Conservation (phyloP, 2,888 invertebrate species). For the Protonemura montana region DNA sequence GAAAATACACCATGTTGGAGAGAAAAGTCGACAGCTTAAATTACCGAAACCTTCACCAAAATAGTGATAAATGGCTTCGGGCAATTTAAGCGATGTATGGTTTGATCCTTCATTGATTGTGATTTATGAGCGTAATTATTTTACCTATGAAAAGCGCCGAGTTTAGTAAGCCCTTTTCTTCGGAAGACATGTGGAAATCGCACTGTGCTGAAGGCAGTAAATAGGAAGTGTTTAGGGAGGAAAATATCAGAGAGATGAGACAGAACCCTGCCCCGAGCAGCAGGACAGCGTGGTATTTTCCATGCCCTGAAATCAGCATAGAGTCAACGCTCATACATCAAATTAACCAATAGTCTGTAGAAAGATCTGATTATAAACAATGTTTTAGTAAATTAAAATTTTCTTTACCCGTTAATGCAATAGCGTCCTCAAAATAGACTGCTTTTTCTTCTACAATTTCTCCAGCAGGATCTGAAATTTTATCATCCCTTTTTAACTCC, state of each 20-base stretch:
- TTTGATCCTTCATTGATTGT: too few relatives aligned
- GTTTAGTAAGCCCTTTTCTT: conserved; percentile 62
- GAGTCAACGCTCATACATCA: neutral
- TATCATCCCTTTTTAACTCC: neutral
- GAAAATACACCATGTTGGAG: too few relatives aligned
- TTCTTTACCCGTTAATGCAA: conserved; percentile 44
- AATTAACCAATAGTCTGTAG: too few relatives aligned
- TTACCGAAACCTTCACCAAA: too few relatives aligned
- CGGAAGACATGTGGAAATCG: conserved; percentile 68
- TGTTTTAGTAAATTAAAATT: neutral
- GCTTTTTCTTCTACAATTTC: conserved; percentile 15
- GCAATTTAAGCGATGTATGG: neutral
- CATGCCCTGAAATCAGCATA: conserved; percentile 63
- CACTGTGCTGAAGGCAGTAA: conserved; percentile 73
- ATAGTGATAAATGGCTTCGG: neutral
- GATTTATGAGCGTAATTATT: neutral
- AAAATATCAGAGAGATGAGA: conserved; percentile 73
- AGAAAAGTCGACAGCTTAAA: too few relatives aligned
- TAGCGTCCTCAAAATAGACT: conserved; percentile 45
- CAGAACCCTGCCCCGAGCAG: conserved; percentile 69
- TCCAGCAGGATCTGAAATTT: neutral
- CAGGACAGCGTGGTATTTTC: conserved; percentile 68
- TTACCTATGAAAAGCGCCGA: conserved; percentile 44
- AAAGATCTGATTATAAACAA: too few relatives aligned
- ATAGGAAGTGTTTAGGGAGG: conserved; percentile 54